Percentiles rank a stretch among this genome's conserved stretches.
Evolutionary conservation across 2,888 invertebrate genomes (phyloP).

Genomic region (Limnephilus lunatus): DNA sequence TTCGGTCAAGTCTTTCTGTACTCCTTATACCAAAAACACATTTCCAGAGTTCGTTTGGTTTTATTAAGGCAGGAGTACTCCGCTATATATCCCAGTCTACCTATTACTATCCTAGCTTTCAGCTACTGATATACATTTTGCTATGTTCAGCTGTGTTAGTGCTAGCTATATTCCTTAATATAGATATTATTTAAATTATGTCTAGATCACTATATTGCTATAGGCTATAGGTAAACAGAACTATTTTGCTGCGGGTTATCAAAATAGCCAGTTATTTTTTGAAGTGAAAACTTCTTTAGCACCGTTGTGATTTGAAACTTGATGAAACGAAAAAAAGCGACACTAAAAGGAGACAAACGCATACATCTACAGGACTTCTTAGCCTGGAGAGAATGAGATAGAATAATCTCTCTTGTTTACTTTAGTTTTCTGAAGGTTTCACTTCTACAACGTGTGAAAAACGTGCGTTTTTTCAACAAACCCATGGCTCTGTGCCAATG

Average conservation of each 20-base stretch:
- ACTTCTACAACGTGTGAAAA: too few relatives aligned
- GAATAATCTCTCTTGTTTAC: too few relatives aligned
- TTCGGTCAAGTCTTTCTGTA: slow-evolving; percentile 17
- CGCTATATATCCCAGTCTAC: background rate
- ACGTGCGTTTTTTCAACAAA: too few relatives aligned
- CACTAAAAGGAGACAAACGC: too few relatives aligned
- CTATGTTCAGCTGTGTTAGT: background rate
- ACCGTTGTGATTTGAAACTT: too few relatives aligned
- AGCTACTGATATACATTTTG: background rate
- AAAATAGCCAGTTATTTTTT: too few relatives aligned
- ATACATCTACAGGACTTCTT: too few relatives aligned
- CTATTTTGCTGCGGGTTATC: background rate
- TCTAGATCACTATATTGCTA: background rate
- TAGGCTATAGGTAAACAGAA: background rate
- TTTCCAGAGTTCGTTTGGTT: slow-evolving; percentile 56
- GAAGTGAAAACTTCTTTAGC: too few relatives aligned
- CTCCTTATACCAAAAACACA: slow-evolving; percentile 52
- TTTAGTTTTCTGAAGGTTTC: too few relatives aligned
- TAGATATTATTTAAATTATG: background rate
- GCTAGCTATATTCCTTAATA: background rate
- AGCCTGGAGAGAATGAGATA: too few relatives aligned
- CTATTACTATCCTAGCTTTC: background rate
- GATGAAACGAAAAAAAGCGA: too few relatives aligned
- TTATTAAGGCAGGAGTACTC: slow-evolving; percentile 45
- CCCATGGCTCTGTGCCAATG: too few relatives aligned